Base-by-base conservation (phyloP, 1,140 invertebrate species). In the Drosophila takahashii region DNA sequence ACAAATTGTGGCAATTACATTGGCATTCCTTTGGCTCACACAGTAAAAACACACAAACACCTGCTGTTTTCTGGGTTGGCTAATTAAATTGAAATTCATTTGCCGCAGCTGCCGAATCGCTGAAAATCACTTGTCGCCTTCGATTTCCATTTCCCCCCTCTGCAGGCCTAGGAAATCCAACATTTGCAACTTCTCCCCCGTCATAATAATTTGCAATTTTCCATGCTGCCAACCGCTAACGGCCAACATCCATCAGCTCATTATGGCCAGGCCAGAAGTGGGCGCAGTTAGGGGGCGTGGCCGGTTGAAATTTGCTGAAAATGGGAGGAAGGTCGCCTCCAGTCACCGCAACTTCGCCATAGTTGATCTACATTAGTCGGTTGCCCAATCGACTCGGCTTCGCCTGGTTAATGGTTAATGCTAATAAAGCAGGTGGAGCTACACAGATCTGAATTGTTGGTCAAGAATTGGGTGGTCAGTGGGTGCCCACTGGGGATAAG, bases 1-100 rank as follows among this genome's bases (percentile, higher is more conserved):
- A 48, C 81, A 73, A 85, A 80, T 85, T 85, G 71, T 79, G 48
- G 54, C 77, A 84, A 80, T 84, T 84, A 76, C 71, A 53, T 67
- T 52, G 80, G 56, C 75, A 83, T 83, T 83, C 75, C 42, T 70
- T 36, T 44, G 16, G 22, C 39, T 41, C 50, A 41, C 56, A 60
- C 34, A 70, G 34, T 56, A 32, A 37, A 34, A 59, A 47, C 34
- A 57, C 45, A 32, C 22, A 51, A 37, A 71, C 50, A 42, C 41
- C 65, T 77, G 41, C 42, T 57, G 41, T 18, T 53, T 29, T 44
- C 48, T 69, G 22, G 64, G 57, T 62, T 62, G 56, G 70, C 79
- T 74, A 62, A 83, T 81, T 73, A 78, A 83, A 73, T 62, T 78
- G 48, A 53, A 81, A 81, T 79, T 67, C 58, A 39, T 42, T 66